Percentiles rank a stretch among this genome's conserved stretches.
phyloP scores from a whole-genome alignment of 2,797 vertebrate genomes.

The Sebastes miniatus region DNA sequence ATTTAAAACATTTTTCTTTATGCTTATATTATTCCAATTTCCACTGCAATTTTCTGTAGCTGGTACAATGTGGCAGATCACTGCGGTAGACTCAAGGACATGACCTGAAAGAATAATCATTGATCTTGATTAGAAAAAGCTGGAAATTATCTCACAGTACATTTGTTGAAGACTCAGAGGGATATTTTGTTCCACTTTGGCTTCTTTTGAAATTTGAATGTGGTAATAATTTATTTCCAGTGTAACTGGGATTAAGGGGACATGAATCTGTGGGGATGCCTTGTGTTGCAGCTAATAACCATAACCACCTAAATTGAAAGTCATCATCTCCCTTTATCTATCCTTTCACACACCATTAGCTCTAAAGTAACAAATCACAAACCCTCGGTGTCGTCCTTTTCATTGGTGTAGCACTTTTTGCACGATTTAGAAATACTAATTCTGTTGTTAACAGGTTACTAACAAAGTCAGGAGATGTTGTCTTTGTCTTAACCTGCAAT shows the following conservation, averaged over 20 bases:
- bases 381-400: not conserved
- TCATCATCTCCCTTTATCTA: not conserved
- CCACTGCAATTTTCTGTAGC: not conserved
- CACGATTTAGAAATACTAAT: not conserved
- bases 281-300: not conserved
- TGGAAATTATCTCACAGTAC: not conserved
- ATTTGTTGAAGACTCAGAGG: not conserved
- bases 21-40: not conserved
- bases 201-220: not conserved
- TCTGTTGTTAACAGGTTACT: not conserved
- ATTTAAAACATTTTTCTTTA: not conserved
- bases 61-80: not conserved
- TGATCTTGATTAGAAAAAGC: not conserved
- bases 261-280: not conserved
- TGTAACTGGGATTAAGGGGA: not conserved
- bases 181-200: not conserved
- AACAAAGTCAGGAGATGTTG: not conserved
- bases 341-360: not conserved
- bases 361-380: not conserved
- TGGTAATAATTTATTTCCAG: not conserved
- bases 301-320: not conserved
- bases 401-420: not conserved
- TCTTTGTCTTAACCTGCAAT: constrained; percentile 3
- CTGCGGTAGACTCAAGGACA: not conserved
- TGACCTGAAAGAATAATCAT: not conserved